Percentiles rank a stretch among this genome's conserved stretches.
phyloP scores from a whole-genome alignment of 1,140 invertebrate genomes.

The Lepidurus apus region DNA sequence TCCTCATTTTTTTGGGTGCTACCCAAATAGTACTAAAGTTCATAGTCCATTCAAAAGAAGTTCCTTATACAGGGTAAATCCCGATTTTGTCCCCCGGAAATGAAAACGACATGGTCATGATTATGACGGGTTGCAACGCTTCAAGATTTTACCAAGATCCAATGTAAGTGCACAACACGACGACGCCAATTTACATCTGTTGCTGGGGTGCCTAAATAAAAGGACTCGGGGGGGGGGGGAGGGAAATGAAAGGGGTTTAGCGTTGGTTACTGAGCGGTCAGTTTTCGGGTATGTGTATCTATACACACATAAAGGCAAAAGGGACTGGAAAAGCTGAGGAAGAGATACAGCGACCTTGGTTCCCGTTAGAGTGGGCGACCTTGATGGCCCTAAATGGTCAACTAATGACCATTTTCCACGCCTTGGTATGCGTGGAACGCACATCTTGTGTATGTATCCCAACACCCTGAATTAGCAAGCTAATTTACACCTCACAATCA shows the following conservation, averaged over 20 bases:
- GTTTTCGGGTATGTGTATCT: background rate
- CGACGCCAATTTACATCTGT: background rate
- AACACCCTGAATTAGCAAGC: background rate
- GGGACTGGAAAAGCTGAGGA: background rate
- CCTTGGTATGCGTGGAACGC: background rate
- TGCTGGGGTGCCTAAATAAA: background rate
- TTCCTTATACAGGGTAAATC: conserved; percentile 19
- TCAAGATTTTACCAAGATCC: background rate
- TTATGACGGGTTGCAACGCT: conserved; percentile 3
- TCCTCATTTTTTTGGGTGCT: background rate
- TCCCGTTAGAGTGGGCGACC: conserved; percentile 20
- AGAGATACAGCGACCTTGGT: background rate
- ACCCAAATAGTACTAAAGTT: conserved; percentile 2
- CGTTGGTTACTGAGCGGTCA: background rate
- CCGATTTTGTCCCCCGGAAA: conserved; percentile 13
- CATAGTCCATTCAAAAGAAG: background rate
- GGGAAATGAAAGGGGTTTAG: background rate
- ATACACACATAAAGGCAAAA: background rate
- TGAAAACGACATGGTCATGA: conserved; percentile 1
- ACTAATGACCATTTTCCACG: background rate
- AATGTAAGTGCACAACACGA: background rate
- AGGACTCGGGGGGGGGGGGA: background rate
- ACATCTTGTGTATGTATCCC: background rate
- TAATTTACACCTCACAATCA: no score
- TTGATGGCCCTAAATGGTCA: conserved; percentile 8